Base-by-base conservation (phyloP, 2,113 vertebrate genomes). In the Otis tarda region DNA sequence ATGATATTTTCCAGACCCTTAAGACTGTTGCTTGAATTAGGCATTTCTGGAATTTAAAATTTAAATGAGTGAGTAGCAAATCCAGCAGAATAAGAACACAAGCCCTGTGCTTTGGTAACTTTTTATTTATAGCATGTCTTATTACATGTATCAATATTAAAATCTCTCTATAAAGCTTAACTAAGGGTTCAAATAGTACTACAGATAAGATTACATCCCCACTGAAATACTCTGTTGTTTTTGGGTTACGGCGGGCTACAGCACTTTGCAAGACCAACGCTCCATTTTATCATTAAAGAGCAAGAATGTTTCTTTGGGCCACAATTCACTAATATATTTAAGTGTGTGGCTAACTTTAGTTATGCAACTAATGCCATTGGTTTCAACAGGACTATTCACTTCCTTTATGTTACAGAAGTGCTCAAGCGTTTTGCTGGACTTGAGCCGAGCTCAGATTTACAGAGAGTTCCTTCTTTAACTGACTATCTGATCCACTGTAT, bases 21-120 rank as follows among this genome's bases (percentile, higher is more conserved):
- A 93, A 79, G 81, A 64, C 64, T 35, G 74, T 53, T 37, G 9
- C 63, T 83, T 95, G 92, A 96, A 90, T 71, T 94, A 92, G 39
- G 65, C 63, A 89, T 95, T 97, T 94, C 70, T 95, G 93, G 87
- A 96, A 77, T 55, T 94, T 63, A 31, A 96, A 91, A 86, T 43
- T 94, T 50, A 93, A 95, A 91, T 80, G 30, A 50, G 43, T n/a
- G 5, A 70, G 56, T 64, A 83, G 57, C n/a, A 96, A 96, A 93
- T 83, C 87, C 24, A 61, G 10, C 49, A 81, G 33, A 64, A 33
- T 41, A 67, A 83, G 39, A 86, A 61, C 37, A 67, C 19, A 90
- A 83, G 10, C 16, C 14, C 16, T 23, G 43, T 75, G 23, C 23
- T 64, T 86, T 53, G n/a, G 39, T 89, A 69, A 64, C 31, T 83